Base-by-base conservation (phyloP, 2,797 vertebrate genomes). In the Sphenodon punctatus region DNA sequence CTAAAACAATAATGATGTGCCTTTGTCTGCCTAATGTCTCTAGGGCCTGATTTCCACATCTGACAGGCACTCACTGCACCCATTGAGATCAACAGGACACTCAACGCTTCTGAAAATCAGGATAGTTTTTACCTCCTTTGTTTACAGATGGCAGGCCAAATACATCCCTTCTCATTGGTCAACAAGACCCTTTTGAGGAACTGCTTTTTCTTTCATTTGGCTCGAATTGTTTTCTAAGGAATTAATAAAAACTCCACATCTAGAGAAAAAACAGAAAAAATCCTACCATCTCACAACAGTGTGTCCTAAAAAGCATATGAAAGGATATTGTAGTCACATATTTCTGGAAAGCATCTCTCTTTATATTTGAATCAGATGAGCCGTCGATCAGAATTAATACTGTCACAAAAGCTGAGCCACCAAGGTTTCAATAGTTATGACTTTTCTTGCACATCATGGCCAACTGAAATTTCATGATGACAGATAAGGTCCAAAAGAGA, bases 391-490 rank as follows among this genome's bases (percentile, higher is more conserved):
- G 60, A 88, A 86, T 75, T 81, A 85, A 75, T 70, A 88, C 30
- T 91, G 39, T 56, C 80, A 80, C 42, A 88, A 91, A 85, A 34
- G 25, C 17, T 91, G 81, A 83, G 20, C 22, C 80, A 64, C 76
- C 32, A 60, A 76, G 41, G 82, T 75, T 55, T 84, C 39, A 20
- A 38, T 58, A 56, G 42, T 55, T 83, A 85, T 81, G 25, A 68
- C 59, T 73, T 84, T 70, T n/a, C 73, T 51, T 81, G 42, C 78
- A 64, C 79, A 68, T 48, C 84, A 85, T 75, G 86, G 32, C 32
- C 68, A 80, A 73, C 7, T 56, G 51, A 23, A 88, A 70, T 39
- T 60, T 68, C 19, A 70, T 67, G 65, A 49, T 46, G 51, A 23
- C 79, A 84, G 46, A 80, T 56, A 39, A 70, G 73, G 70, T 48